Base-by-base conservation (phyloP, 2,113 vertebrate genomes). In the Amphilophus citrinellus region DNA sequence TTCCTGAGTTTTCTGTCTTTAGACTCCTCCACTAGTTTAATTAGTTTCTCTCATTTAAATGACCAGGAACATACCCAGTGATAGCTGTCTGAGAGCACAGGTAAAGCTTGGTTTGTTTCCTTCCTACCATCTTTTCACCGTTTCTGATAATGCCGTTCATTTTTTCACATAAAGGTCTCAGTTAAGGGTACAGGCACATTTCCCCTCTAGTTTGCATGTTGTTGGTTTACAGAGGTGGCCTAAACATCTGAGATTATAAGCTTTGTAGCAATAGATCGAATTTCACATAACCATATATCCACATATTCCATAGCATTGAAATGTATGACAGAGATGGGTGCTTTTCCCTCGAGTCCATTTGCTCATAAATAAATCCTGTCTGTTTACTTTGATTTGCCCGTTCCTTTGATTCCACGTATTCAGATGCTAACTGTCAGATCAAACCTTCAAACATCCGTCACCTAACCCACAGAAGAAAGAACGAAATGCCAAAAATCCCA, bases 401-500 rank as follows among this genome's bases (percentile, higher is more conserved):
- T 87, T 89, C 44, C 86, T 92, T 92, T 94, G 91, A 93, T 93
- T 93, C 83, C 61, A 57, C 81, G 27, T 82, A 84, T 92, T 87
- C 79, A 65, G 83, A 85, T 84, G 77, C 85, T 65, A 76, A 79
- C 82, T 82, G 89, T 92, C 89, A 88, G 88, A 93, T 93, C 91
- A 94, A 93, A 90, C 89, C 89, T 88, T 87, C 81, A 84, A 87
- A 88, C 90, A 90, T 94, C 89, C 63, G 63, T 93, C 93, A 93
- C 76, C 88, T 58, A 27, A 79, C 80, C 86, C 80, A 63, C 77
- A 77, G 87, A 89, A 90, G 89, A 92, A 89, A 89, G 66, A 82
- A 71, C 77, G 47, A 85, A 93, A 87, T 58, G 85, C 68, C 81
- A 77, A 87, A 89, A 91, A 92, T 79, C 81, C 90, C n/a, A 84